These are phyloP conservation scores for Gastrophryne carolinensis DNA, from an alignment of 2,797 vertebrate genomes.

Conservation along the genomic window DNA sequence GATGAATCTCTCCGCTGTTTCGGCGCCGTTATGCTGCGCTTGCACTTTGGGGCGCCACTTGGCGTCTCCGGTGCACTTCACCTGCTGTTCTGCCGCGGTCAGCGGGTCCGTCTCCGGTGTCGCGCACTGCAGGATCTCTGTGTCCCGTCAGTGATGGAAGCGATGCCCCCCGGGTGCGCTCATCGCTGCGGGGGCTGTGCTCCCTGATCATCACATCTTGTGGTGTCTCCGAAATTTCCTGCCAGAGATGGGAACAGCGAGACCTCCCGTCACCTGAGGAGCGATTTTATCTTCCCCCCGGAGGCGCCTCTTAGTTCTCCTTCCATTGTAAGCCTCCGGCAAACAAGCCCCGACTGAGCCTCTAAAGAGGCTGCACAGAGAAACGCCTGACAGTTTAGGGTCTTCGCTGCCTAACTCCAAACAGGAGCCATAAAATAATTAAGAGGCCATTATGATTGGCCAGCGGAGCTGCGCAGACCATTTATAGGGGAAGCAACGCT, in stretches of 20 bases:
- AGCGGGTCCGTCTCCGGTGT: no score
- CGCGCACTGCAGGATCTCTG: no score
- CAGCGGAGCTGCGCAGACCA: no score
- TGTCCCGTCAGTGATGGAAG: no score
- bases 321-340: constrained; percentile 18
- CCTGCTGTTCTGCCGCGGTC: background rate
- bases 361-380: constrained; percentile 16
- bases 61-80: background rate
- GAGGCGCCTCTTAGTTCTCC: background rate
- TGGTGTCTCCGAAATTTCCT: no score
- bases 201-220: no score
- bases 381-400: background rate
- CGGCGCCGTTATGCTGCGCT: constrained; percentile 28
- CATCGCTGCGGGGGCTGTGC: no score
- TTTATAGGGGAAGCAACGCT: no score
- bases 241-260: background rate
- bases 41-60: constrained; percentile 36
- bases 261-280: background rate
- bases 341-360: background rate
- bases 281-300: background rate
- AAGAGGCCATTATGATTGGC: no score
- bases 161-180: background rate
- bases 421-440: no score
- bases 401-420: background rate
- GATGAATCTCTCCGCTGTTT: constrained; percentile 34